phyloP scores from a whole-genome alignment of 2,888 invertebrate genomes.

The Oxystoma pomonae region DNA sequence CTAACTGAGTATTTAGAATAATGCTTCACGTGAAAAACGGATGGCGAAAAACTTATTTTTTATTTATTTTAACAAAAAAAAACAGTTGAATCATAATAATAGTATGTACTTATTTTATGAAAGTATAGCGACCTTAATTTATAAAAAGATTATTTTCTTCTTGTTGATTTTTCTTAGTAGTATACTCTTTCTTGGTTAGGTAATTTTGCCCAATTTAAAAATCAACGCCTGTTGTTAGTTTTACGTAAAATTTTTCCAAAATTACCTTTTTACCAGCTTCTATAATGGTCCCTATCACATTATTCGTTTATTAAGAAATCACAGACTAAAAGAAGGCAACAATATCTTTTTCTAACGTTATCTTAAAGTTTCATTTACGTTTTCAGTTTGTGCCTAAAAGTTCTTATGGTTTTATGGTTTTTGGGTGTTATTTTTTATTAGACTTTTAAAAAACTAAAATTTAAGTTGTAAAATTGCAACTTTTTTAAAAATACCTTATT shows the following conservation, averaged over 20 bases:
- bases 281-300: constrained; percentile 43
- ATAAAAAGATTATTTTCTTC: neutral
- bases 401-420: too few relatives aligned
- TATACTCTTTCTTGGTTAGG: neutral
- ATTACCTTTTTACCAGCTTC: neutral
- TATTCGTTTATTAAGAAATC: constrained; percentile 39
- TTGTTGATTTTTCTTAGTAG: neutral
- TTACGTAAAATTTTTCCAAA: too few relatives aligned
- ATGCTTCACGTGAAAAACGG: neutral
- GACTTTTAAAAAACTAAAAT: too few relatives aligned
- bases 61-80: neutral
- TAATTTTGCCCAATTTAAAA: neutral
- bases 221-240: too few relatives aligned
- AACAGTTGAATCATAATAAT: constrained; percentile 5
- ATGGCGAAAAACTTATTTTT: neutral
- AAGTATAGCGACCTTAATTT: neutral
- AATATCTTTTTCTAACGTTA: too few relatives aligned
- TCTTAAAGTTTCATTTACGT: too few relatives aligned
- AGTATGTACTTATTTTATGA: neutral
- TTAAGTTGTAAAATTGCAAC: too few relatives aligned
- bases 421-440: too few relatives aligned
- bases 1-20: neutral
- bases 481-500: too few relatives aligned
- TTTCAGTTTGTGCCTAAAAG: too few relatives aligned
- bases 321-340: constrained; percentile 48